Evolutionary conservation across 2,113 vertebrate species (phyloP).

Genomic region (Chaetops frenatus): DNA sequence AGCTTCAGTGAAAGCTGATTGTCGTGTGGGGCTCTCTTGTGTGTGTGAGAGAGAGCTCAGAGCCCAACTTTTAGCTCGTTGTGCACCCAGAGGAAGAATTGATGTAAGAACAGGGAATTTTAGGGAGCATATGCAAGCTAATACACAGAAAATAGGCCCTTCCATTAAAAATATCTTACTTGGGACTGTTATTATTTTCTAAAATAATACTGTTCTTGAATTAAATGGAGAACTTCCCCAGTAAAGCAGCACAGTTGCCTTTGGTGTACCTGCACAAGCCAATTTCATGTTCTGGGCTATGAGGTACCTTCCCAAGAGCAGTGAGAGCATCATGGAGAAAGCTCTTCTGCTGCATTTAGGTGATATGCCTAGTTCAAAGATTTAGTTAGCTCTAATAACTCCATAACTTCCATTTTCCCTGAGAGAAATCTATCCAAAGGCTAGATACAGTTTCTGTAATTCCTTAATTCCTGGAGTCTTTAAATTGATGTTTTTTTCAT

Average conservation of each 20-base stretch:
- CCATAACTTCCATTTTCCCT: background rate
- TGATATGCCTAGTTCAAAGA: background rate
- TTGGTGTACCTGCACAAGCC: background rate
- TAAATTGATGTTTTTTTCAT: background rate
- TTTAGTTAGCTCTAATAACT: background rate
- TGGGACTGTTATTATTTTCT: background rate
- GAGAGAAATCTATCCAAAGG: background rate
- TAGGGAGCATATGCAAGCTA: background rate
- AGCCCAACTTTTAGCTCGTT: background rate
- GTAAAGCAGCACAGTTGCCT: background rate
- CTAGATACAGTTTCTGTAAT: background rate
- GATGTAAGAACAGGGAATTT: background rate
- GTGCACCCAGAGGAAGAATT: background rate
- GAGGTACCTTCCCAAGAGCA: background rate
- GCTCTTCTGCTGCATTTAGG: background rate
- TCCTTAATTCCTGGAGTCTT: background rate
- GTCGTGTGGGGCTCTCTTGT: rapidly evolving
- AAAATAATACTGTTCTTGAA: background rate
- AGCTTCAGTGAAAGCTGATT: background rate
- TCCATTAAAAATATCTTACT: background rate
- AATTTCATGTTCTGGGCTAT: background rate
- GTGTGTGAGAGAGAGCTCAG: background rate
- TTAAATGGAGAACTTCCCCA: background rate
- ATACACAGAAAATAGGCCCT: background rate
- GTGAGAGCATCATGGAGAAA: background rate